Conservation (phyloP, 2,113 vertebrate species). For the Platichthys stellatus region DNA sequence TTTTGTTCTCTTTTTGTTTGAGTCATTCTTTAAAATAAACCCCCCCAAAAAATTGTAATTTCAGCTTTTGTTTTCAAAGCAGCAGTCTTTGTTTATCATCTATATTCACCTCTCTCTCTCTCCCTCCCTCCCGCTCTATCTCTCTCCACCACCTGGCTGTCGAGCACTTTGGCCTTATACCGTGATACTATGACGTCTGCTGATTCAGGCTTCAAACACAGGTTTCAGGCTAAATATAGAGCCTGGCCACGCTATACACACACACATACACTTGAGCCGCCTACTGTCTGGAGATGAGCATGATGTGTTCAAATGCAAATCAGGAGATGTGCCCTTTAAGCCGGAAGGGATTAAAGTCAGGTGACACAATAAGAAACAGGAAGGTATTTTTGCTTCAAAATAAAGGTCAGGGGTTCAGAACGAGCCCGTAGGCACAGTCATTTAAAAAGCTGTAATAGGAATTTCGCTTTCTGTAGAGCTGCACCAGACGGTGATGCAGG, state of each 20-base stretch:
- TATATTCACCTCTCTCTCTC: not conserved
- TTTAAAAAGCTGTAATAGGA: not conserved
- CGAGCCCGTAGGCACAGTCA: not conserved
- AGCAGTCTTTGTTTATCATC: not conserved
- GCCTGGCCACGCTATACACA: not conserved
- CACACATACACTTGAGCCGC: not conserved
- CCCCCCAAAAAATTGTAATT: too few relatives aligned
- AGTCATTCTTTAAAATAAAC: too few relatives aligned
- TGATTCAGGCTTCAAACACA: constrained; percentile 50
- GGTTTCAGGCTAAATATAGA: constrained; percentile 60
- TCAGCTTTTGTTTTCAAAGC: not conserved
- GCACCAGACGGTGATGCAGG: too few relatives aligned
- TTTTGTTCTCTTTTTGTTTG: too few relatives aligned
- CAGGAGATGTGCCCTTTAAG: constrained; percentile 11
- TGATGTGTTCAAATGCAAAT: constrained; percentile 38
- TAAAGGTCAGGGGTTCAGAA: constrained; percentile 5
- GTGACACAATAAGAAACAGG: constrained; percentile 9
- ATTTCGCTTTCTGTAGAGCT: too few relatives aligned
- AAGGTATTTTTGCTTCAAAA: constrained; percentile 17
- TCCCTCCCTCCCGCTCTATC: not conserved
- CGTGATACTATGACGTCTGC: constrained; percentile 22
- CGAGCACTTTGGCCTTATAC: constrained; percentile 15
- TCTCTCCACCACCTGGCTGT: constrained; percentile 25
- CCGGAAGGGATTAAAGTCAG: constrained; percentile 37
- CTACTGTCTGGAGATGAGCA: constrained; percentile 9